A percentile compares a stretch with the other conserved stretches of the same genome.
Evolutionary conservation across 2,888 invertebrate genomes (phyloP).

Genomic region (Trissolcus japonicus): DNA sequence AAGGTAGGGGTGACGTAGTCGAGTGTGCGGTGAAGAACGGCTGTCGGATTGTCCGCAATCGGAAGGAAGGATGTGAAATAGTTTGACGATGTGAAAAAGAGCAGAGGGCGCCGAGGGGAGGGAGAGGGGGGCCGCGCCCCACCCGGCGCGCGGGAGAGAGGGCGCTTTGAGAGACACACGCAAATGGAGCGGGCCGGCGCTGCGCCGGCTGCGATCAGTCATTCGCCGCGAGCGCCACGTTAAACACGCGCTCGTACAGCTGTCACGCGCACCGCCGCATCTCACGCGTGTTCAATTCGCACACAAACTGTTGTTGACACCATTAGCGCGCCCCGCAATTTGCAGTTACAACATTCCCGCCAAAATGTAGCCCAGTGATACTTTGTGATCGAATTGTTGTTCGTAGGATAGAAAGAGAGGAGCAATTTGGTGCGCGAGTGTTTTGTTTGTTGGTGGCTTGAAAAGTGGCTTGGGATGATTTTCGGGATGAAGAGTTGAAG

Average conservation of each 20-base stretch:
- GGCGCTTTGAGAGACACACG: constrained; percentile 13
- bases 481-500: constrained; percentile 36
- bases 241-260: constrained; percentile 29
- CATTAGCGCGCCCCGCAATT: constrained; percentile 7
- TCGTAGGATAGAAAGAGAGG: neutral
- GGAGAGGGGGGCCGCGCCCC: constrained; percentile 24
- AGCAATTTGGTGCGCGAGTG: constrained; percentile 32
- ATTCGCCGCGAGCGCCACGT: constrained; percentile 70
- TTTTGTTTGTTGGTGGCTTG: constrained; percentile 18
- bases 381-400: neutral
- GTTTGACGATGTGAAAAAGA: neutral
- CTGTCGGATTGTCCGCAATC: constrained; percentile 9
- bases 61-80: constrained; percentile 32
- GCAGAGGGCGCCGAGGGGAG: neutral
- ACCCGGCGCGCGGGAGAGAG: constrained; percentile 25
- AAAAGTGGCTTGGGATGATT: constrained; percentile 6
- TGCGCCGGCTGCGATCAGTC: constrained; percentile 64
- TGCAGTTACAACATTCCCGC: constrained; percentile 11
- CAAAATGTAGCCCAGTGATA: constrained; percentile 30
- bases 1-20: constrained; percentile 32
- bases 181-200: constrained; percentile 59
- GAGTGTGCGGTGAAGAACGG: constrained; percentile 41
- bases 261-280: constrained; percentile 20
- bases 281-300: constrained; percentile 13
- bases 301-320: constrained; percentile 14